Evolutionary conservation across 2,888 invertebrate genomes (phyloP).

Genomic region (Drosophila dives): DNA sequence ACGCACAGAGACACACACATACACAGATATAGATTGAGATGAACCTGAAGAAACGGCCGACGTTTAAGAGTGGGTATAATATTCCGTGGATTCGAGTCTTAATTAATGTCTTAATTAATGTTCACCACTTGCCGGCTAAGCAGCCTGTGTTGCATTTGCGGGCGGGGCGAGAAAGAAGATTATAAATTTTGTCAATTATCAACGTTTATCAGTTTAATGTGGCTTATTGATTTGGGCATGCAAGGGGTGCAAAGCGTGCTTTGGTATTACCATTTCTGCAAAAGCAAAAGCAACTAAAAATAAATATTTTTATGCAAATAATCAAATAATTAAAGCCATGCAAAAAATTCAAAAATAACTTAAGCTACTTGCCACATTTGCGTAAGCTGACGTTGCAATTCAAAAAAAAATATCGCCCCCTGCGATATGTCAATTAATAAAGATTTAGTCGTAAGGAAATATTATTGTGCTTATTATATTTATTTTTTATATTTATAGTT

Average conservation of each 20-base stretch:
- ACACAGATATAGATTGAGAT: slow-evolving; percentile 54
- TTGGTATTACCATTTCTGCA: slow-evolving; percentile 9
- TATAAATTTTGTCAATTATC: slow-evolving; percentile 46
- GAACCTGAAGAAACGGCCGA: slow-evolving; percentile 13
- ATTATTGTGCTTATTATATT: background rate
- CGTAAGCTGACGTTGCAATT: background rate
- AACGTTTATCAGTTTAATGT: slow-evolving; percentile 20
- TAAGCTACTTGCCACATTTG: background rate
- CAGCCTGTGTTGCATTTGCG: slow-evolving; percentile 39
- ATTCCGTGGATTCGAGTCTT: slow-evolving; percentile 42
- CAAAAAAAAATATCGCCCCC: too few species aligned
- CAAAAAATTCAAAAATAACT: too few species aligned
- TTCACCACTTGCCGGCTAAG: slow-evolving; percentile 27
- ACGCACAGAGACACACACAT: slow-evolving; percentile 72
- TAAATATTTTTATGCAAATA: background rate
- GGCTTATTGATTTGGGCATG: slow-evolving; percentile 42
- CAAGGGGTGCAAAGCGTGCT: slow-evolving; percentile 43
- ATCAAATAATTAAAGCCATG: background rate
- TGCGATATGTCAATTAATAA: background rate
- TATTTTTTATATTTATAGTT: background rate
- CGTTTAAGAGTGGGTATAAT: slow-evolving; percentile 7
- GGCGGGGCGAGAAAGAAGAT: slow-evolving; percentile 40
- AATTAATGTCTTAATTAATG: slow-evolving; percentile 30
- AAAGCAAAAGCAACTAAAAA: slow-evolving; percentile 4
- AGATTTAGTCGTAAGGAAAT: background rate